These are phyloP conservation scores for Semaprochilodus insignis DNA, from an alignment of 2,797 vertebrate genomes.

Conservation along the genomic window DNA sequence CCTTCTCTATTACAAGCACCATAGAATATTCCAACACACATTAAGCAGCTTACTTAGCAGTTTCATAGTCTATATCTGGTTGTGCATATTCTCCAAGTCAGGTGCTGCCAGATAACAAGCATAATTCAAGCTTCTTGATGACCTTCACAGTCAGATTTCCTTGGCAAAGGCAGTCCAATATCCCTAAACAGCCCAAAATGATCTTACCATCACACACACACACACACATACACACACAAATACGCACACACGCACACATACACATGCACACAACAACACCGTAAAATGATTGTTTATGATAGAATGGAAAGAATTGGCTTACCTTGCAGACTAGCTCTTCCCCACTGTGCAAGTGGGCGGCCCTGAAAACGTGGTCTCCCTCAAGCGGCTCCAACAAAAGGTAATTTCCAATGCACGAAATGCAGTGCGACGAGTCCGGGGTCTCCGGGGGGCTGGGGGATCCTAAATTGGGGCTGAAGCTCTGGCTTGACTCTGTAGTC, in stretches of 20 bases:
- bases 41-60: conserved; percentile 4
- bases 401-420: conserved; percentile 99
- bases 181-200: background rate
- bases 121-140: background rate
- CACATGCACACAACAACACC: too few species aligned
- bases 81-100: background rate
- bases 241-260: too few species aligned
- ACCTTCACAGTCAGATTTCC: background rate
- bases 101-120: background rate
- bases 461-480: conserved; percentile 97
- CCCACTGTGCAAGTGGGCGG: conserved; percentile 96
- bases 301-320: conserved; percentile 47
- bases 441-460: conserved; percentile 98
- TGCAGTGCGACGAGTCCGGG: conserved; percentile 97
- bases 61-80: background rate
- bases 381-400: conserved; percentile 98
- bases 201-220: background rate
- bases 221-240: too few species aligned
- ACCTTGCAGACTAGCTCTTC: conserved; percentile 99
- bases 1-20: conserved; percentile 70
- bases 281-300: background rate
- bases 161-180: background rate
- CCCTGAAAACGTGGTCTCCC: conserved; percentile 98
- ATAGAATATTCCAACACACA: conserved; percentile 46
- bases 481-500: conserved; percentile 92